Evolutionary conservation across 30 jellyfish, hydroid and myxozoan species (phyloP).

Genomic region (Chrysaora quinquecirrha): DNA sequence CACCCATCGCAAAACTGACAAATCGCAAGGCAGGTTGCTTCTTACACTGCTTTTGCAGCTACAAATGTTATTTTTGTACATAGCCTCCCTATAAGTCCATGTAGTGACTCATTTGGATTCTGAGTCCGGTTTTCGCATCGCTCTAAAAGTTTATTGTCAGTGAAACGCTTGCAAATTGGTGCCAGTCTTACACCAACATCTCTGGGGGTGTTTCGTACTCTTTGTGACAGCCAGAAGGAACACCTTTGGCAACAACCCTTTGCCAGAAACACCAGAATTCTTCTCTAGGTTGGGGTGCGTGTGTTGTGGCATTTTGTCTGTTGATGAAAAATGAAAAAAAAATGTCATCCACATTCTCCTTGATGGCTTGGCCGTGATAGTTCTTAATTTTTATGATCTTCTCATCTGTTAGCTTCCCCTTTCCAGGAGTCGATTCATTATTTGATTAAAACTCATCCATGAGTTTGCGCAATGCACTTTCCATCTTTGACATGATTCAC

Average conservation of each 20-base stretch:
- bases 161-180: background rate
- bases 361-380: constrained; percentile 20
- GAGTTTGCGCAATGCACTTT: constrained; percentile 18
- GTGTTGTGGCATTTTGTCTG: background rate
- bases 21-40: constrained; percentile 18
- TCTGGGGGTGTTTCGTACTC: constrained; percentile 32
- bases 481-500: constrained; percentile 20
- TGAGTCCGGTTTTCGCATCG: constrained; percentile 47
- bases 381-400: constrained; percentile 12
- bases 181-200: constrained; percentile 38
- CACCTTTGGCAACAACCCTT: constrained; percentile 21
- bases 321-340: constrained; percentile 11
- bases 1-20: constrained; percentile 57
- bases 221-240: constrained; percentile 28
- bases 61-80: constrained; percentile 51
- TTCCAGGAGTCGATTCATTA: constrained; percentile 14
- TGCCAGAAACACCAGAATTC: constrained; percentile 39
- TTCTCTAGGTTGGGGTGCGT: constrained; percentile 2
- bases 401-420: constrained; percentile 15
- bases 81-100: constrained; percentile 6
- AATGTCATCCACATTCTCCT: constrained; percentile 14
- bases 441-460: background rate
- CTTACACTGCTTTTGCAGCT: constrained; percentile 31
- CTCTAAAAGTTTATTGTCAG: constrained; percentile 16
- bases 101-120: constrained; percentile 53